Evolutionary conservation across 2,113 vertebrate genomes (phyloP).

Genomic region (Neolamprologus variostigma): DNA sequence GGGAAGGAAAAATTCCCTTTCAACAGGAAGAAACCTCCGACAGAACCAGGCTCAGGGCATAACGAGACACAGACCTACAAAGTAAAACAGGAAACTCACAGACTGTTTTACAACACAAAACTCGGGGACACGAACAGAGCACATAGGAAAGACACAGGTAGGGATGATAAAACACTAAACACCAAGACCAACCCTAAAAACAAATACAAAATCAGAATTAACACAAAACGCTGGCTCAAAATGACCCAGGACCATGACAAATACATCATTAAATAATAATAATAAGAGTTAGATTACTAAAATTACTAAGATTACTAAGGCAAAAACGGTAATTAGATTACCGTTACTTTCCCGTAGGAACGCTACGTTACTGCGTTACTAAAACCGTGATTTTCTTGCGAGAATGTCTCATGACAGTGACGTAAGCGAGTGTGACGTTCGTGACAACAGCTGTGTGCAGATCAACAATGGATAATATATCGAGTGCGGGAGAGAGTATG

Average conservation of each 20-base stretch:
- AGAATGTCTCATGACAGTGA: too few relatives aligned
- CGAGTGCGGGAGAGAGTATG: too few relatives aligned
- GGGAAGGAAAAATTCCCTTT: neutral
- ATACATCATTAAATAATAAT: neutral
- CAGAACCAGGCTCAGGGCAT: neutral
- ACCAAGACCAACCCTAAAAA: neutral
- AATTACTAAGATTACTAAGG: too few relatives aligned
- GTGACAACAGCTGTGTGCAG: too few relatives aligned
- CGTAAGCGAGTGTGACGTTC: too few relatives aligned
- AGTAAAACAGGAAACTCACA: neutral
- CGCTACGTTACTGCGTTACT: too few relatives aligned
- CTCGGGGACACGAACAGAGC: accelerated
- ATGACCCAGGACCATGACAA: neutral
- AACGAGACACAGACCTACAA: neutral
- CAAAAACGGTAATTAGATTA: too few relatives aligned
- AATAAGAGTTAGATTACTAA: neutral
- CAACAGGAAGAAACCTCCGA: neutral
- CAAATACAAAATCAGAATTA: neutral
- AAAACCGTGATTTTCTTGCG: too few relatives aligned
- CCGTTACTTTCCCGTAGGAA: too few relatives aligned
- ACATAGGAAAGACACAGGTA: neutral
- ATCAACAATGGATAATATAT: too few relatives aligned
- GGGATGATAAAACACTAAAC: neutral
- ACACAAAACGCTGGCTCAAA: neutral
- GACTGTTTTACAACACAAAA: neutral